Evolutionary conservation across 2,797 vertebrate species (phyloP), one percentile per base, ranked within the genome.

Genomic region (Odontamblyopus lacepedii): DNA sequence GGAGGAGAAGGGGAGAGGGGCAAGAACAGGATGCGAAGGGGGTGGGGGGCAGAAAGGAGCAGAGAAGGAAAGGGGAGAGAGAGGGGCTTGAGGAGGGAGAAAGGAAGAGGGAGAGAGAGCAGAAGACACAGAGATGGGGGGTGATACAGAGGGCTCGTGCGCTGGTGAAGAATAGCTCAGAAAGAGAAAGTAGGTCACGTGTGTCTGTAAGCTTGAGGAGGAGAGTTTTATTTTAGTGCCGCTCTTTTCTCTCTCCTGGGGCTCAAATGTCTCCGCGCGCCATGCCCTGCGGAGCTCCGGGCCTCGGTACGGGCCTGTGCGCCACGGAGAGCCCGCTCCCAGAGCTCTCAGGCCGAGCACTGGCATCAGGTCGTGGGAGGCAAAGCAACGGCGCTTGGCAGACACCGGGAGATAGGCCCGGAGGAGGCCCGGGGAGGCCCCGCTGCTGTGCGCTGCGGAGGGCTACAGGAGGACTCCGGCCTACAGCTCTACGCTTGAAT

Each of bases 151-250:
- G 9, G 13, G 23, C 56, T 57, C 27, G 16, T 29, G 29, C 9
- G 30, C 23, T 1, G 11, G 12, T 44, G 41, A 44, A 29, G 57
- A 60, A 60, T 16, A 30, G 27, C 29, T 8, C 60, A 61, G 27
- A 32, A 32, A 32, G 60, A 62, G 60, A 62, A 62, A 62, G 60
- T 62, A 35, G 60, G 60, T 62, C 30, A 62, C 16, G 32, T 9
- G 55, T 23, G 23, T 23, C 57, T 11, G 60, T 32, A 27, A 15
- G 27, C 13, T 18, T 60, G 5, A 60, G 27, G 26, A 60, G 59
- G 12, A 11, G 16, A 60, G 59, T 6, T 29, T 60, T 57, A 57
- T 57, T 57, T 57, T 8, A 57, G 23, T 57, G 9, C 55, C 1
- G 2, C 19, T 57, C 55, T 26, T 57, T 26, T 57, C n/a, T 57